Evolutionary conservation across 92 coral and sea anemone genomes (phyloP).

Genomic region (Micromussa lordhowensis): DNA sequence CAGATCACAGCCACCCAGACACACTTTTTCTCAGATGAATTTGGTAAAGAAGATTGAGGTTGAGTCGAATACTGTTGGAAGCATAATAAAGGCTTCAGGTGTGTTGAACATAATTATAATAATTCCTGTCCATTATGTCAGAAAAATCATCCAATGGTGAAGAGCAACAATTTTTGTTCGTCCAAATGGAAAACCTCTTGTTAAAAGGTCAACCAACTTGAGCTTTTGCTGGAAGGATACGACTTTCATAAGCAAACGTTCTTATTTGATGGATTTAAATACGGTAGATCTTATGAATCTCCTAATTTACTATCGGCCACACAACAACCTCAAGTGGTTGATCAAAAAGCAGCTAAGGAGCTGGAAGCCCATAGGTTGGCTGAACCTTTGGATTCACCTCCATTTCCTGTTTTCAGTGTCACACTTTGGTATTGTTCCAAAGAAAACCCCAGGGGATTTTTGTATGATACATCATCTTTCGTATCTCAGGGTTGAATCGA

Average conservation of each 20-base stretch:
- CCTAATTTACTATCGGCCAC: constrained; percentile 51
- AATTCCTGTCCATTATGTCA: constrained; percentile 24
- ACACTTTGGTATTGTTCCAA: constrained; percentile 69
- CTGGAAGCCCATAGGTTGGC: constrained; percentile 59
- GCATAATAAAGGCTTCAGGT: neutral
- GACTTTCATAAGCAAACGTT: neutral
- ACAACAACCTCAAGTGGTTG: constrained; percentile 58
- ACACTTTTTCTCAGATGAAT: too few species aligned
- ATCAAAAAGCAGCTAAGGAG: constrained; percentile 46
- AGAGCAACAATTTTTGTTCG: constrained; percentile 6
- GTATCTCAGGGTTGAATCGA: constrained; percentile 48
- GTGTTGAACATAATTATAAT: constrained; percentile 29
- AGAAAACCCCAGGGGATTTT: constrained; percentile 24
- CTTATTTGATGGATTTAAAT: constrained; percentile 35
- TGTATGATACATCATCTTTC: too few species aligned
- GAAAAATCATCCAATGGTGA: constrained; percentile 4
- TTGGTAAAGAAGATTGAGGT: too few species aligned
- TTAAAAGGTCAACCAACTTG: constrained; percentile 15
- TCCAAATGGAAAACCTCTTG: constrained; percentile 5
- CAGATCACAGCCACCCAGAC: too few species aligned
- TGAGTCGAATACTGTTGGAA: too few species aligned
- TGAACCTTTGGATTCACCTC: constrained; percentile 59
- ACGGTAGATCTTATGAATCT: constrained; percentile 36
- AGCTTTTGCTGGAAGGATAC: constrained; percentile 40
- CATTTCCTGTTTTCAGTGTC: constrained; percentile 50